These are phyloP conservation scores for Macroglossus sobrinus DNA, from an alignment of 2,113 vertebrate genomes.

Conservation along the genomic window DNA sequence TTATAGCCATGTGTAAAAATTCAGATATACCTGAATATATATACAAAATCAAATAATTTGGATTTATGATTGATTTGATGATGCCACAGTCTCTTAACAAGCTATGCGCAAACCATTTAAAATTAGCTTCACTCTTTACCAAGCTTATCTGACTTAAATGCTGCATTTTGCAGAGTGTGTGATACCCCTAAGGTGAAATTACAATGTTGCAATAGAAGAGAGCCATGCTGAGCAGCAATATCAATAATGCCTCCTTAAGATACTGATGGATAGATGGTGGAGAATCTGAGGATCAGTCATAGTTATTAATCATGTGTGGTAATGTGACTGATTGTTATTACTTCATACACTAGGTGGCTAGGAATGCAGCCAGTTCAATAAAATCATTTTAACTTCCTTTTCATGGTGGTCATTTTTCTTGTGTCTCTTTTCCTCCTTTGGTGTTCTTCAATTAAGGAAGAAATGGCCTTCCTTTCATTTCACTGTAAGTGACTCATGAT, in stretches of 20 bases:
- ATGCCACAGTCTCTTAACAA: background rate
- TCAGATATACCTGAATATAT: background rate
- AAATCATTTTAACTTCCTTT: slow-evolving; percentile 76
- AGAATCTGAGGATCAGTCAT: slow-evolving; percentile 4
- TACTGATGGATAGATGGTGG: slow-evolving; percentile 55
- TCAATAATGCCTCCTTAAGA: slow-evolving; percentile 21
- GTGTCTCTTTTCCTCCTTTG: slow-evolving; percentile 50
- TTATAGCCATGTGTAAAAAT: background rate
- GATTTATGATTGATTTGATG: background rate
- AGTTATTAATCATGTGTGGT: slow-evolving; percentile 64
- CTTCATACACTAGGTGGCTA: slow-evolving; percentile 65
- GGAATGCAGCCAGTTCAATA: slow-evolving; percentile 74
- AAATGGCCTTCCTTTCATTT: slow-evolving; percentile 49
- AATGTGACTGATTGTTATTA: slow-evolving; percentile 70
- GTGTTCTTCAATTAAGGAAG: slow-evolving; percentile 60
- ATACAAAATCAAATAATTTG: slow-evolving; percentile 23
- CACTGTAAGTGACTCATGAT: slow-evolving; percentile 21
- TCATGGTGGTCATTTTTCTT: slow-evolving; percentile 72
- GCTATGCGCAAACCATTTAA: background rate
- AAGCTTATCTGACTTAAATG: background rate
- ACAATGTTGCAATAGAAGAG: background rate
- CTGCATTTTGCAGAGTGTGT: background rate
- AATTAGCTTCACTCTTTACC: background rate
- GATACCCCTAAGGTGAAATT: background rate
- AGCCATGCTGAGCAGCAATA: background rate